Base-by-base conservation (phyloP, 2,888 invertebrate species). In the Eurytoma adleriae region DNA sequence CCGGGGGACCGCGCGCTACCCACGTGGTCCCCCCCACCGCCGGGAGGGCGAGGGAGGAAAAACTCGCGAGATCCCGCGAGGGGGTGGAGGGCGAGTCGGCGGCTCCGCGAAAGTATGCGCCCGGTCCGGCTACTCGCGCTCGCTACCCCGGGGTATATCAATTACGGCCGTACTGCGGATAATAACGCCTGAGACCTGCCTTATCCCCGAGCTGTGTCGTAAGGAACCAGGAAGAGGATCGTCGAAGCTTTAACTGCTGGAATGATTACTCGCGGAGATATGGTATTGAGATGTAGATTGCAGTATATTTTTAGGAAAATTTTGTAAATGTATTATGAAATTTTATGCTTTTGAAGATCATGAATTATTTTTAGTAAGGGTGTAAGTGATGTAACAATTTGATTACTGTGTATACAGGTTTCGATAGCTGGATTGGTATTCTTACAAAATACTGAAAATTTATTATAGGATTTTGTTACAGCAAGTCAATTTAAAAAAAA, bases 151-250 rank as follows among this genome's bases (percentile, higher is more conserved):
- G 77, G 80, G 82, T 84, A 84, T 83, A 84, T 85, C 83, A 85
- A 86, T 85, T 86, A 84, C 84, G 83, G 79, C 82, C 64, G 79
- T 82, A 84, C 83, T 84, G 82, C 83, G 82, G 81, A 79, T 84
- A 84, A 84, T 84, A 85, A 84, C 83, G 83, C 82, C 78, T 40
- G 79, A 77, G 76, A 79, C 76, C 62, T 80, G 40, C 40, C 3
- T 40, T 40, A 40, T 7, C 7, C 40, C 7, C 40, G 40, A 40
- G 40, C 40, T 67, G 72, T 67, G 68, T 78, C 72, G 59, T 48
- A 18, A 30, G 16, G 16, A 3, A 30, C 27, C 24, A 27, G 61
- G 16, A 27, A 13, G 61, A 14, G 27, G 18, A n/a, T 18, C 7
- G 16, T 5, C 7, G 5, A 7, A 40, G 40, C 4, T 40, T 40